Percentiles rank a stretch among this genome's conserved stretches.
Evolutionary conservation across 2,888 invertebrate genomes (phyloP).

Genomic region (Mimumesa dahlbomi): DNA sequence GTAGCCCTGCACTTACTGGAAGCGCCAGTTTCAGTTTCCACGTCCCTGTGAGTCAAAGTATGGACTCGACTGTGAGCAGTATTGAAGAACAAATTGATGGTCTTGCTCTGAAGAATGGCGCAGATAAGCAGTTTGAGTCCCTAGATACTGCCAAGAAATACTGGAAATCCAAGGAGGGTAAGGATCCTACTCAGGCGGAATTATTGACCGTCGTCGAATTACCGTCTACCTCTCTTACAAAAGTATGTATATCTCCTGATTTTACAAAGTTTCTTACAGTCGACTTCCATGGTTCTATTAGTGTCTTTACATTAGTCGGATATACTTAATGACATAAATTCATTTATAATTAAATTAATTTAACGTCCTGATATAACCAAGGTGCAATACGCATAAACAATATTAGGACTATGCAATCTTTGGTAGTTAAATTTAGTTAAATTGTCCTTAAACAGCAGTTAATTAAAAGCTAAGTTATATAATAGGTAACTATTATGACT

Average conservation of each 20-base stretch:
- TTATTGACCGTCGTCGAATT: conserved; percentile 71
- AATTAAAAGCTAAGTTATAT: not conserved
- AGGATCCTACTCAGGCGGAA: conserved; percentile 62
- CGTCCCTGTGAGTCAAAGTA: conserved; percentile 56
- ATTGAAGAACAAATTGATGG: conserved; percentile 14
- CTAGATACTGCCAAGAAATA: conserved; percentile 41
- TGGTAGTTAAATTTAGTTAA: not conserved
- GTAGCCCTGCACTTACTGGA: conserved; percentile 43
- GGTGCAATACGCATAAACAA: conserved; percentile 19
- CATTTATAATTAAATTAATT: conserved; percentile 15
- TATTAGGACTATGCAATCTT: conserved; percentile 3
- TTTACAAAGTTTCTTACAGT: conserved; percentile 76
- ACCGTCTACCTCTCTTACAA: conserved; percentile 69
- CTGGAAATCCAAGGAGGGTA: conserved; percentile 72
- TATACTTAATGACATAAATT: conserved; percentile 28
- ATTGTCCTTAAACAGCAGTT: not conserved
- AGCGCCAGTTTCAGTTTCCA: conserved; percentile 54
- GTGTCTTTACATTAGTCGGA: conserved; percentile 66
- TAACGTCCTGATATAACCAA: conserved; percentile 4
- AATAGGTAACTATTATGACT: conserved; percentile 2
- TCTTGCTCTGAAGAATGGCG: conserved; percentile 5
- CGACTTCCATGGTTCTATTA: conserved; percentile 74
- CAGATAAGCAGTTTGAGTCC: too few species aligned
- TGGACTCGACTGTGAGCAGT: conserved; percentile 33
- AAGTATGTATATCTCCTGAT: conserved; percentile 74